Evolutionary conservation across 2,888 invertebrate species (phyloP), one percentile per base, ranked within the genome.

Genomic region (Syrista parreyssii): DNA sequence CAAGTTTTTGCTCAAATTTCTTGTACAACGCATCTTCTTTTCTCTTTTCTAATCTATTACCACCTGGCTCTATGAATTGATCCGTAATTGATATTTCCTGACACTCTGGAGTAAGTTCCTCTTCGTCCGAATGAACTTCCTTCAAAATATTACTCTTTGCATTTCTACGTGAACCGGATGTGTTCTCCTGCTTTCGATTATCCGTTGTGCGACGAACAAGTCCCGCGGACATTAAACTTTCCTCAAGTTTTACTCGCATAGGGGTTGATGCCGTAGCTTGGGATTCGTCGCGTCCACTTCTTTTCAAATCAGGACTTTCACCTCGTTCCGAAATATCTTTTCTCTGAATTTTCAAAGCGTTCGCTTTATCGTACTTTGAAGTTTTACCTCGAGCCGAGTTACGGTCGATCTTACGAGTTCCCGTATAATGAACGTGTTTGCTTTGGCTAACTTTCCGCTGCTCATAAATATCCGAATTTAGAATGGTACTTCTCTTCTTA

Each of bases 201-300:
- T 55, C 55, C 71, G 32, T 71, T 73, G 77, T 76, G 68, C 12
- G 73, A 71, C 78, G 83, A 78, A 84, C 79, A 36, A 83, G 73
- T 76, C 81, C 77, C 77, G 79, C 73, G 32, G 84, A 80, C 73
- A 71, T 77, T 74, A 78, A 75, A 11, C 68, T 78, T 73, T 68
- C 34, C 68, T 40, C 11, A 55, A 55, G 55, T 55, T 55, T 6
- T 55, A 9, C 55, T 55, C 9, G 55, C 9, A 6, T 9, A 55
- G 23, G 55, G 23, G 23, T 23, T 30, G 76, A 77, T 31, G 33
- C 76, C 32, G 68, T 71, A 31, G 32, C 68, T 68, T 68, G 74
- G 31, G 71, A 31, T 71, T 71, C 32, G 12, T 32, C 12, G 71
- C 71, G 32, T 12, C 71, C 33, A 33, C 71, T 71, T 33, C 71